Evolutionary conservation across 1,140 invertebrate genomes (phyloP).

Genomic region (Asobara japonica): DNA sequence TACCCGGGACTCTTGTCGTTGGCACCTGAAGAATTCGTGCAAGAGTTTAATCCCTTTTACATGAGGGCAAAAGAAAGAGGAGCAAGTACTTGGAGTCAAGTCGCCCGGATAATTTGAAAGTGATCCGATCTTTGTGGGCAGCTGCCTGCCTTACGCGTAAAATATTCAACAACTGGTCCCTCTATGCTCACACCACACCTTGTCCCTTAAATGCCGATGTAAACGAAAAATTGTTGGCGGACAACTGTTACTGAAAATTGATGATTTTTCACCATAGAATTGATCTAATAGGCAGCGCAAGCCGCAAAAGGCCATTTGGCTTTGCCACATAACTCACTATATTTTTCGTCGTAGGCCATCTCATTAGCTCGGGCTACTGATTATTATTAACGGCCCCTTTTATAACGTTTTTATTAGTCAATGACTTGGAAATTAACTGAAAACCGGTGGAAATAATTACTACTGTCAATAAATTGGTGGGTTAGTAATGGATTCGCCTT

Average conservation of each 20-base stretch:
- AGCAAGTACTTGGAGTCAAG: conserved; percentile 56
- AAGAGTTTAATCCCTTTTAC: conserved; percentile 2
- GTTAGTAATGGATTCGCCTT: not conserved
- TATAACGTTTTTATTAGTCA: conserved; percentile 4
- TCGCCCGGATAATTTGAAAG: conserved; percentile 66
- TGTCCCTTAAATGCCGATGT: conserved; percentile 10
- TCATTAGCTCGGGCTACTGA: conserved; percentile 4
- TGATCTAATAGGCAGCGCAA: too few relatives aligned
- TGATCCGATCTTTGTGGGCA: conserved; percentile 62
- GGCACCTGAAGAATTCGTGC: conserved; percentile 12
- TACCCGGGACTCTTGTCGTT: conserved; percentile 6
- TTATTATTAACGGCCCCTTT: conserved; percentile 2
- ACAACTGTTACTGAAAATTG: not conserved
- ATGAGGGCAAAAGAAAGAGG: conserved; percentile 20
- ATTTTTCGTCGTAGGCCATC: not conserved
- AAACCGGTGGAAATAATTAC: not conserved
- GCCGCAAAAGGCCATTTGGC: too few relatives aligned
- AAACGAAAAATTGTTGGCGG: conserved; percentile 22
- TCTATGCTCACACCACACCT: conserved; percentile 27
- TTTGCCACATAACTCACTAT: not conserved
- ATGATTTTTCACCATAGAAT: not conserved
- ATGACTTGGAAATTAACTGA: not conserved
- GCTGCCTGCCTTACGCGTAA: conserved; percentile 66
- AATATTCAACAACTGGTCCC: conserved; percentile 63
- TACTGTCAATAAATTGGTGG: conserved; percentile 1